These are phyloP conservation scores for Pavo muticus DNA, from an alignment of 2,113 vertebrate species.

Conservation along the genomic window DNA sequence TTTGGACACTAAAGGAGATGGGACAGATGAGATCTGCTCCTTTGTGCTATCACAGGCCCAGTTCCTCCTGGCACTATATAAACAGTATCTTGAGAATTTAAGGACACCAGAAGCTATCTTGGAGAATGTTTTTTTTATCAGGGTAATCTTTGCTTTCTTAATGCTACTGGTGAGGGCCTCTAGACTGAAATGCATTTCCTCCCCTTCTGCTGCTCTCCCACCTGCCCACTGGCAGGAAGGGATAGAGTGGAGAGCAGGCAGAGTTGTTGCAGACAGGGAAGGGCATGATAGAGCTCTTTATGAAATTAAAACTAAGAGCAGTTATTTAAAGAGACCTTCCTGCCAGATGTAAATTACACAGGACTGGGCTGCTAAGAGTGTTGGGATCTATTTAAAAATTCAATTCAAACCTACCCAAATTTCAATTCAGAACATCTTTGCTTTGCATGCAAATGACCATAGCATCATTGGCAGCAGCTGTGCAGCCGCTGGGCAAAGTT, in stretches of 20 bases:
- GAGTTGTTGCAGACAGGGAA: not conserved
- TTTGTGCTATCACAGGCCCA: not conserved
- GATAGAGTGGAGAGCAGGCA: not conserved
- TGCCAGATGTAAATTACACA: slow-evolving; percentile 20
- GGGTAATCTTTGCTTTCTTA: not conserved
- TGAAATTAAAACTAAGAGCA: not conserved
- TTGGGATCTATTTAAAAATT: not conserved
- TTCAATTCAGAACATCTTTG: slow-evolving; percentile 15
- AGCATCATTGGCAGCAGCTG: slow-evolving; percentile 27
- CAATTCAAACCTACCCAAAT: slow-evolving; percentile 6
- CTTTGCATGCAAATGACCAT: slow-evolving; percentile 19
- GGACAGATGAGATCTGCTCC: not conserved
- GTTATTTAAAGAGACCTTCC: slow-evolving; percentile 51
- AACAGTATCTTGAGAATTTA: not conserved
- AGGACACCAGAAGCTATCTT: not conserved
- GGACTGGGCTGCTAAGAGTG: slow-evolving; percentile 25
- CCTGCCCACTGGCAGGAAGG: not conserved
- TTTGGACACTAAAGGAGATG: not conserved
- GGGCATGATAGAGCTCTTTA: not conserved
- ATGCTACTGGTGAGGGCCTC: not conserved
- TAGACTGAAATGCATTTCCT: not conserved
- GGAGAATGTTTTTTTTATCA: not conserved
- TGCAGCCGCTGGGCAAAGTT: slow-evolving; percentile 39
- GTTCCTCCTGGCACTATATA: not conserved
- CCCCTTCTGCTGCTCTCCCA: not conserved